These are phyloP conservation scores for Ennomos erosarius DNA, from an alignment of 2,888 invertebrate species.

Conservation along the genomic window DNA sequence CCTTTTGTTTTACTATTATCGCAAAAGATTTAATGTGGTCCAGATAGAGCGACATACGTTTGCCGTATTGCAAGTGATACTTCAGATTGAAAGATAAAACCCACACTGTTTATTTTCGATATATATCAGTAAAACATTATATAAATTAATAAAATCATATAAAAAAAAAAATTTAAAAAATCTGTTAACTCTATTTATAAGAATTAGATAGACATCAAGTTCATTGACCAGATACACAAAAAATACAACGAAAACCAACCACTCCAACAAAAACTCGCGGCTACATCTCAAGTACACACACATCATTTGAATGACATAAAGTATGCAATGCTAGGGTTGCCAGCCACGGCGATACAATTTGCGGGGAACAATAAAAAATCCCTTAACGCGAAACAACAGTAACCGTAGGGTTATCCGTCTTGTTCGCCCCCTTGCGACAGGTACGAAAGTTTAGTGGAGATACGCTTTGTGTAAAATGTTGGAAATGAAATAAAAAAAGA, in stretches of 20 bases:
- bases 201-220: background rate
- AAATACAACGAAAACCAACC: conserved; percentile 16
- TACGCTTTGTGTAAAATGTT: conserved; percentile 27
- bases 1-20: too few relatives aligned
- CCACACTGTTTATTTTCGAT: too few relatives aligned
- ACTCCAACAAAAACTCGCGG: conserved; percentile 12
- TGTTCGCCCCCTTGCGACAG: conserved; percentile 74
- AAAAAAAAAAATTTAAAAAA: too few relatives aligned
- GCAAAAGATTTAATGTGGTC: too few relatives aligned
- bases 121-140: too few relatives aligned
- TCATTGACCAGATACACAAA: conserved; percentile 14
- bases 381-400: conserved; percentile 80
- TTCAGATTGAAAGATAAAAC: too few relatives aligned
- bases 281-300: conserved; percentile 35
- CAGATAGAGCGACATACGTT: too few relatives aligned
- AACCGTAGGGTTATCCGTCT: conserved; percentile 77
- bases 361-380: conserved; percentile 83
- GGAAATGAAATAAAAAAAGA: too few relatives aligned
- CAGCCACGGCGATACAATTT: conserved; percentile 72
- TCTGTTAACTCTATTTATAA: too few relatives aligned
- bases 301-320: conserved; percentile 66
- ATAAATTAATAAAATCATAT: too few relatives aligned
- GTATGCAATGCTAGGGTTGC: conserved; percentile 74
- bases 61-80: too few relatives aligned
- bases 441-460: conserved; percentile 54